A percentile compares a stretch with the other conserved stretches of the same genome.
These are phyloP conservation scores for Girardinus metallicus DNA, from an alignment of 2,797 vertebrate genomes.

Conservation along the genomic window DNA sequence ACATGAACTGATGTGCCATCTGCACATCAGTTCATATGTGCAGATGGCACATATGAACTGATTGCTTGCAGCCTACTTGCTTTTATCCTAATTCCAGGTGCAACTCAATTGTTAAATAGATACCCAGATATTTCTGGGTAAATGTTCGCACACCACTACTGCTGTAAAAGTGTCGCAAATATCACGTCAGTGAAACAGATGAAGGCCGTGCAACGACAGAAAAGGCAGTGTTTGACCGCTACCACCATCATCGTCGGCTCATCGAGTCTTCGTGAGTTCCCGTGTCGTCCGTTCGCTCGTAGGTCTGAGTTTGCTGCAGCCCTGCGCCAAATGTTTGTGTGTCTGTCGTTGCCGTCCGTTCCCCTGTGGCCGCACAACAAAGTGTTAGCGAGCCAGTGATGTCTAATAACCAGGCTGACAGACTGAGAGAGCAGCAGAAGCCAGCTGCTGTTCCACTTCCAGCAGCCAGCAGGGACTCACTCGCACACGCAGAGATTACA, in stretches of 20 bases:
- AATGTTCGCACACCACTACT: neutral
- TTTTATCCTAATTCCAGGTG: neutral
- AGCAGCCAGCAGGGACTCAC: conserved; percentile 6
- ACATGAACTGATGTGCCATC: no score
- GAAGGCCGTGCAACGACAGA: neutral
- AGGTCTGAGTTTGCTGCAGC: neutral
- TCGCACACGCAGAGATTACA: neutral
- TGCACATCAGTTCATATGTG: no score
- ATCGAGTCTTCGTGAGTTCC: neutral
- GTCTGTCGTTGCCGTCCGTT: neutral
- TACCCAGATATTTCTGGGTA: neutral
- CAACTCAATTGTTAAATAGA: neutral
- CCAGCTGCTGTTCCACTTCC: conserved; percentile 50
- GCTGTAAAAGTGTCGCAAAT: neutral
- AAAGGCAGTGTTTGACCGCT: neutral
- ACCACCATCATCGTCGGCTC: neutral
- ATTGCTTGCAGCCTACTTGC: neutral
- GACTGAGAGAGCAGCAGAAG: conserved; percentile 28
- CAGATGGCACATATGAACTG: neutral
- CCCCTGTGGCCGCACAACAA: conserved; percentile 7
- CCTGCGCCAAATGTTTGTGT: neutral
- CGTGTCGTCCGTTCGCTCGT: neutral
- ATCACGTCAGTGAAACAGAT: neutral
- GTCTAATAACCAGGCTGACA: conserved; percentile 42
- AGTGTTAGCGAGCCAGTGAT: conserved; percentile 4